A percentile compares a stretch with the other conserved stretches of the same genome.
Conservation (phyloP, 1,140 invertebrate species). For the Gryllus bimaculatus region DNA sequence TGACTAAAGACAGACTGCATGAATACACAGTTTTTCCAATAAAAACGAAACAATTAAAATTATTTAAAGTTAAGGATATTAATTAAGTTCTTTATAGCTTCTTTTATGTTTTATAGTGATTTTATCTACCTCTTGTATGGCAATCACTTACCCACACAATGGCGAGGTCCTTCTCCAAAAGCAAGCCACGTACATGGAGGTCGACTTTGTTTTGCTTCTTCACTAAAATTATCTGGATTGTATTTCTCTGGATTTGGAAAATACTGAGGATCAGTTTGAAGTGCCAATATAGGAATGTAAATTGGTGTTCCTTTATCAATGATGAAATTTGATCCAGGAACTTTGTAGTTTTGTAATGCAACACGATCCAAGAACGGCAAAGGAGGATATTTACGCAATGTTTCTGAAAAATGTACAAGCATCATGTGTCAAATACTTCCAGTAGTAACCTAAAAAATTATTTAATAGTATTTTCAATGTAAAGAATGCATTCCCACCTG, state of each 20-base stretch:
- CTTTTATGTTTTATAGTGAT: no score
- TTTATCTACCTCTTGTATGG: no score
- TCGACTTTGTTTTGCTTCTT: conserved; percentile 21
- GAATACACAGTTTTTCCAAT: no score
- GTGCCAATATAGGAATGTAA: conserved; percentile 27
- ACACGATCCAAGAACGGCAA: conserved; percentile 26
- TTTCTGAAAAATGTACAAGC: conserved; percentile 26
- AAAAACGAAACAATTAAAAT: no score
- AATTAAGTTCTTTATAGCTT: no score
- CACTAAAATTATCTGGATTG: conserved; percentile 29
- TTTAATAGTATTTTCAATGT: no score
- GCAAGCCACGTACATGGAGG: neutral
- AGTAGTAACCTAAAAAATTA: no score
- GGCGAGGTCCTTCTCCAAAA: neutral
- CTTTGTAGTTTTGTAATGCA: neutral
- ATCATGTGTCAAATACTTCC: no score
- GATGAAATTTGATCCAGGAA: neutral
- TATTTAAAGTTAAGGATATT: no score
- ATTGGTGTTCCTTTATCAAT: conserved; percentile 24
- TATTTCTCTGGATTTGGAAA: conserved; percentile 44
- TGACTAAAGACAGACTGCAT: no score
- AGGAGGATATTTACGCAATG: conserved; percentile 31
- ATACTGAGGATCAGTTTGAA: conserved; percentile 40
- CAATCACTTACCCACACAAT: neutral
- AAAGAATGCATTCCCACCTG: neutral